These are phyloP conservation scores for Cyclargus thomasi DNA, from an alignment of 1,140 invertebrate species.

Conservation along the genomic window DNA sequence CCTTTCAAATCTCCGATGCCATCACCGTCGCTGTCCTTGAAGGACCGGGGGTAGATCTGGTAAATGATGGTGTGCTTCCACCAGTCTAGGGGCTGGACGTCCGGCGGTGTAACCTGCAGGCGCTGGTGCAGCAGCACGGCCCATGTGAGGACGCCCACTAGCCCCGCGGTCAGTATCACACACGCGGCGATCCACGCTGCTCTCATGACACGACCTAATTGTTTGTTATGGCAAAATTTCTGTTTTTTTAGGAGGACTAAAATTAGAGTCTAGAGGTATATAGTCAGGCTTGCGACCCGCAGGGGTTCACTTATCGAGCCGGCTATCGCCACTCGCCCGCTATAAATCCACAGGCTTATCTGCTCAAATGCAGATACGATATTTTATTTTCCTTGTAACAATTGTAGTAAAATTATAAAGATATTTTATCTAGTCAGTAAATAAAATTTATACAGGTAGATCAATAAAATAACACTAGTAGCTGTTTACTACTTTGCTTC, in stretches of 20 bases:
- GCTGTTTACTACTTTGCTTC: too few relatives aligned
- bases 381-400: too few relatives aligned
- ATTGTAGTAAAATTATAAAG: too few relatives aligned
- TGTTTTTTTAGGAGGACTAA: not conserved
- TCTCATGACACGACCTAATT: not conserved
- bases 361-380: too few relatives aligned
- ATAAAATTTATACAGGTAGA: too few relatives aligned
- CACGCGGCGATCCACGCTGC: not conserved
- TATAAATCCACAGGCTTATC: too few relatives aligned
- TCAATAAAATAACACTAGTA: too few relatives aligned
- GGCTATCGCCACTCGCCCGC: too few relatives aligned
- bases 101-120: constrained; percentile 26
- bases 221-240: not conserved
- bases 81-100: constrained; percentile 76
- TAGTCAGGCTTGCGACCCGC: too few relatives aligned
- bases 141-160: constrained; percentile 42
- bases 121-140: constrained; percentile 34
- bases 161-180: not conserved
- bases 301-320: too few relatives aligned
- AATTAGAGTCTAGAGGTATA: not conserved
- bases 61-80: constrained; percentile 84
- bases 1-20: constrained; percentile 85
- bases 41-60: constrained; percentile 87
- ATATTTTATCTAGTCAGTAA: too few relatives aligned
- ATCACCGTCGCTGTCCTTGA: constrained; percentile 85